Evolutionary conservation across 2,888 invertebrate genomes (phyloP).

Genomic region (Synergus gifuensis): DNA sequence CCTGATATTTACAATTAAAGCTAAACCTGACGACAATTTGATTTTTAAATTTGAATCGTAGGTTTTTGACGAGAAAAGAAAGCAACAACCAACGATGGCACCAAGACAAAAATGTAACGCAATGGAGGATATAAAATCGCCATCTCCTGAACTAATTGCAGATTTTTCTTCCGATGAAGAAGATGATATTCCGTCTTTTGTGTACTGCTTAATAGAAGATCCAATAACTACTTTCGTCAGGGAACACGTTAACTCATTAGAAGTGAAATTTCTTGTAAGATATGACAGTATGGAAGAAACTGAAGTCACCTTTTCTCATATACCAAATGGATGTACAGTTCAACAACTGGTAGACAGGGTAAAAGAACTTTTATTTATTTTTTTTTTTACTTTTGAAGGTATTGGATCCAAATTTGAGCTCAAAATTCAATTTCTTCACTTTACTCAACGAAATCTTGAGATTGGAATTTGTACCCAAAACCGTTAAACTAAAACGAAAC

Average conservation of each 20-base stretch:
- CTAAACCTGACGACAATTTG: background rate
- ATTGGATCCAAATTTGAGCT: background rate
- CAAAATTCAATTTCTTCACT: background rate
- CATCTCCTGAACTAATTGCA: background rate
- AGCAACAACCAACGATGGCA: background rate
- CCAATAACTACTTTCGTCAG: background rate
- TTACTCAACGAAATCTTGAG: background rate
- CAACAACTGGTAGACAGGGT: constrained; percentile 4
- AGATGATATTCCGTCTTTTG: background rate
- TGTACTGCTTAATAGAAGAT: background rate
- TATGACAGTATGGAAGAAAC: background rate
- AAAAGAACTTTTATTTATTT: background rate
- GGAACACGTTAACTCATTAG: background rate
- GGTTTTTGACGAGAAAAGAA: background rate
- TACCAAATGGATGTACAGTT: constrained; percentile 1
- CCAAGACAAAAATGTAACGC: background rate
- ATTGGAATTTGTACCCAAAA: background rate
- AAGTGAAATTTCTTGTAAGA: background rate
- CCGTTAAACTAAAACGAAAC: background rate
- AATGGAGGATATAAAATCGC: background rate
- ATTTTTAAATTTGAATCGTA: background rate
- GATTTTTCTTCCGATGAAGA: background rate
- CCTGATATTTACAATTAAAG: no score
- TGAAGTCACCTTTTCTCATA: no score
- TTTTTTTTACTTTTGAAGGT: background rate